Evolutionary conservation across 2,797 vertebrate species (phyloP).

Genomic region (Coregonus suidteri): DNA sequence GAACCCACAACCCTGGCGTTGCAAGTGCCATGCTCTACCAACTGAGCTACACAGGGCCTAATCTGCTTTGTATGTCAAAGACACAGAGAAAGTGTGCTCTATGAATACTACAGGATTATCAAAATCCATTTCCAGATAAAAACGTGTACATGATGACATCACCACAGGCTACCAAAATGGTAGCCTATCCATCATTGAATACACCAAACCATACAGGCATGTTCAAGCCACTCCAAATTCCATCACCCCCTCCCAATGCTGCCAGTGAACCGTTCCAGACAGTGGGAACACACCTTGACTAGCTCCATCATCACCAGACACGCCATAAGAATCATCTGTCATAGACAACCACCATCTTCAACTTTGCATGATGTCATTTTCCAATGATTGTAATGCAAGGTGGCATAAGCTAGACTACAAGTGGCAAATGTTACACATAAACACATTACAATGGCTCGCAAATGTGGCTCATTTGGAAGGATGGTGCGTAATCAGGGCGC

Average conservation of each 20-base stretch:
- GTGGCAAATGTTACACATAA: conserved; percentile 49
- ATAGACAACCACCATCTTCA: conserved; percentile 63
- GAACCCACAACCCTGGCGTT: no score
- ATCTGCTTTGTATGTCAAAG: background rate
- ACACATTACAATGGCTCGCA: conserved; percentile 33
- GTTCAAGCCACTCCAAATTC: conserved; percentile 28
- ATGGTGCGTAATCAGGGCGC: conserved; percentile 32
- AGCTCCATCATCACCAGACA: conserved; percentile 52
- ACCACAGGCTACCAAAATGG: conserved; percentile 35
- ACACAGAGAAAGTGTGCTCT: background rate
- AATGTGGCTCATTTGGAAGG: conserved; percentile 21
- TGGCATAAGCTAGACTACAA: conserved; percentile 45
- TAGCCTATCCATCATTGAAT: conserved; percentile 41
- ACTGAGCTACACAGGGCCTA: background rate
- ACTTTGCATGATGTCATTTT: conserved; percentile 70
- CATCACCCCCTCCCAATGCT: conserved; percentile 31
- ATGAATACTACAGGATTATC: background rate
- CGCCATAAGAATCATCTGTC: conserved; percentile 56
- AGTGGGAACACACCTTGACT: conserved; percentile 50
- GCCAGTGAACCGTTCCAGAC: conserved; percentile 36
- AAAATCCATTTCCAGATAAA: background rate
- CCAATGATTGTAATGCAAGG: conserved; percentile 47
- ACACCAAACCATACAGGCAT: conserved; percentile 51
- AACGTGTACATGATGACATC: conserved; percentile 45
- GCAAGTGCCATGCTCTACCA: no score